Evolutionary conservation across 2,113 vertebrate species (phyloP).

Genomic region (Aldabrachelys gigantea): DNA sequence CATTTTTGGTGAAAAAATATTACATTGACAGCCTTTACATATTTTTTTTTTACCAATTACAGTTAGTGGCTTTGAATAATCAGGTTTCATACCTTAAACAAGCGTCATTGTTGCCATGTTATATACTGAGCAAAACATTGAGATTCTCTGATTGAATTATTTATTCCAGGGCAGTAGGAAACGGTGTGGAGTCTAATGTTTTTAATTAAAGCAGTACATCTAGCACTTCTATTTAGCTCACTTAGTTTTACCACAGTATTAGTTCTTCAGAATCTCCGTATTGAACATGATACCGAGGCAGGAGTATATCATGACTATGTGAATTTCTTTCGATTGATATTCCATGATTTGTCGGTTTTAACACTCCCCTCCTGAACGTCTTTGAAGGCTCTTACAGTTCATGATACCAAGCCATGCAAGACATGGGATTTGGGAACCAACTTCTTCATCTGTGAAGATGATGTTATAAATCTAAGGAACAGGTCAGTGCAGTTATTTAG

Average conservation of each 20-base stretch:
- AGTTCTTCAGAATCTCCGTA: neutral
- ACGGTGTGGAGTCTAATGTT: neutral
- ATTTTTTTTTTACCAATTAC: neutral
- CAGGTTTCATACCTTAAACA: neutral
- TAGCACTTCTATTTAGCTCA: neutral
- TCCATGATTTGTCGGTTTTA: constrained; percentile 9
- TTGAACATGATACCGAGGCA: neutral
- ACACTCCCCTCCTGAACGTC: neutral
- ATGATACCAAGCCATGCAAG: constrained; percentile 89
- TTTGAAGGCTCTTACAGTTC: constrained; percentile 90
- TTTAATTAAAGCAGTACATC: no score
- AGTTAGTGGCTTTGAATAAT: neutral
- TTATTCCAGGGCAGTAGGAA: neutral
- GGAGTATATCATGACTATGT: neutral
- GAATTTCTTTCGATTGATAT: neutral
- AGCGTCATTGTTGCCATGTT: neutral
- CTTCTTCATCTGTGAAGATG: constrained; percentile 95
- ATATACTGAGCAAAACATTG: neutral
- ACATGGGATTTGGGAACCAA: constrained; percentile 92
- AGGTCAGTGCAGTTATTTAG: constrained; percentile 80
- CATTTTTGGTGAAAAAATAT: neutral
- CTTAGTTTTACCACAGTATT: neutral
- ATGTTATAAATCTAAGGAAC: constrained; percentile 85
- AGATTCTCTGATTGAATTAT: neutral
- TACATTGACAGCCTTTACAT: neutral